These are phyloP conservation scores for Pygocentrus nattereri DNA, from an alignment of 2,797 vertebrate species.

Conservation along the genomic window DNA sequence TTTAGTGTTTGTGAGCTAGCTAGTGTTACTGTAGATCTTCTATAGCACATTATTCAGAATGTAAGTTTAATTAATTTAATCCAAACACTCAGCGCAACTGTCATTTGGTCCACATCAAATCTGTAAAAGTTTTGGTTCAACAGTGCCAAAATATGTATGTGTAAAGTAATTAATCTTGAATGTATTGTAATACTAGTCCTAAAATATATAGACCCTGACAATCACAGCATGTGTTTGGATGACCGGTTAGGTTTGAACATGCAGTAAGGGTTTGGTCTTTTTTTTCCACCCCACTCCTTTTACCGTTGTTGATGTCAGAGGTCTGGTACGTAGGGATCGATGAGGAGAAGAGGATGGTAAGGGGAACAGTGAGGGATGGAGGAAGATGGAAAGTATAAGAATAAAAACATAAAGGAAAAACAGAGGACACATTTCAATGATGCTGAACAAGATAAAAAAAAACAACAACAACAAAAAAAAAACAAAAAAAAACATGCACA, in stretches of 20 bases:
- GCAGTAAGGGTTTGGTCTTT: constrained; percentile 10
- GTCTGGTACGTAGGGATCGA: constrained; percentile 50
- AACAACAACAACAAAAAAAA: too few relatives aligned
- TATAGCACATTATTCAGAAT: not conserved
- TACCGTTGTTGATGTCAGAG: constrained; percentile 62
- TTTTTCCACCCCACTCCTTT: constrained; percentile 30
- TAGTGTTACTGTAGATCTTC: not conserved
- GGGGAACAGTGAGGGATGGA: constrained; percentile 10
- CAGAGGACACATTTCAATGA: constrained; percentile 46
- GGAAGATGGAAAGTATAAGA: constrained; percentile 19
- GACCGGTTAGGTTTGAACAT: constrained; percentile 32
- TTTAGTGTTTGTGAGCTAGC: not conserved
- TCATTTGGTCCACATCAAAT: not conserved
- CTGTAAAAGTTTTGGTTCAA: not conserved
- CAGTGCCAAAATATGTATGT: not conserved
- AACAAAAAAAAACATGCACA: constrained; percentile 11
- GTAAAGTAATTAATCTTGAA: not conserved
- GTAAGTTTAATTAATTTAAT: not conserved
- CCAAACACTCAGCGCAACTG: not conserved
- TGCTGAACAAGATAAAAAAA: constrained; percentile 23
- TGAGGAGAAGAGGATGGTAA: not conserved
- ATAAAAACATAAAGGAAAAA: constrained; percentile 44
- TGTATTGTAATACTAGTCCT: not conserved
- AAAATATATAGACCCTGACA: not conserved
- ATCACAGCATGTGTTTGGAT: not conserved